phyloP scores from a whole-genome alignment of 2,888 invertebrate genomes.

The Cyrtodaria siliqua region DNA sequence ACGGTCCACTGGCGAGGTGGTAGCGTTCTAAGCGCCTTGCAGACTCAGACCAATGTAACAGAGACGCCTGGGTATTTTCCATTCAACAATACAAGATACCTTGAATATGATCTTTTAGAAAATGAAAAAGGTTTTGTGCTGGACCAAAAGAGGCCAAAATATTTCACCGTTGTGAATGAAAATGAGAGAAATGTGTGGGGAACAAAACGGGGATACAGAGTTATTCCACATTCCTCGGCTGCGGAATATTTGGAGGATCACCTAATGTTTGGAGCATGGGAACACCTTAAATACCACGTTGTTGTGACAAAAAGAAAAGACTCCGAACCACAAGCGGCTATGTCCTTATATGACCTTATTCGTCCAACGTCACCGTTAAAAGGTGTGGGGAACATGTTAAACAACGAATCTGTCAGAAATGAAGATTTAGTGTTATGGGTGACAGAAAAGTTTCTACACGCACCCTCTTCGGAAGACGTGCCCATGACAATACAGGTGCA shows the following conservation, averaged over 20 bases:
- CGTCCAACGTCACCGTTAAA: constrained; percentile 41
- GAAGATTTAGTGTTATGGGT: constrained; percentile 68
- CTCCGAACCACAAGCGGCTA: constrained; percentile 50
- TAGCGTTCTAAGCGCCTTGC: constrained; percentile 46
- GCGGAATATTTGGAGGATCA: constrained; percentile 38
- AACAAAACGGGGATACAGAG: constrained; percentile 55
- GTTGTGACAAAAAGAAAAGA: constrained; percentile 64
- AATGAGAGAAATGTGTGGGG: constrained; percentile 68
- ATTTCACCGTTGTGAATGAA: constrained; percentile 67
- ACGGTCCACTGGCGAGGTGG: constrained; percentile 62
- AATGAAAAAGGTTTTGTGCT: constrained; percentile 53
- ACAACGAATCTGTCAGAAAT: constrained; percentile 58
- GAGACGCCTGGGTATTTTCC: constrained; percentile 48
- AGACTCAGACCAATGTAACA: constrained; percentile 40
- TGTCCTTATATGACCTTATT: constrained; percentile 57
- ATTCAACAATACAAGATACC: constrained; percentile 63
- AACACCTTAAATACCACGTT: constrained; percentile 60
- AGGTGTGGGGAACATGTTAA: constrained; percentile 48
- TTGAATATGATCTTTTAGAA: constrained; percentile 52
- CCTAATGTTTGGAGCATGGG: constrained; percentile 50
- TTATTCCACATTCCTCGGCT: constrained; percentile 41
- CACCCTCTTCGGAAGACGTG: constrained; percentile 66
- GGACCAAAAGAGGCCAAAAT: constrained; percentile 53
- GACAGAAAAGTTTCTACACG: constrained; percentile 61
- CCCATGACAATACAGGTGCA: constrained; percentile 63